These are phyloP conservation scores for Bufotes viridis DNA, from an alignment of 2,797 vertebrate species.

Conservation along the genomic window DNA sequence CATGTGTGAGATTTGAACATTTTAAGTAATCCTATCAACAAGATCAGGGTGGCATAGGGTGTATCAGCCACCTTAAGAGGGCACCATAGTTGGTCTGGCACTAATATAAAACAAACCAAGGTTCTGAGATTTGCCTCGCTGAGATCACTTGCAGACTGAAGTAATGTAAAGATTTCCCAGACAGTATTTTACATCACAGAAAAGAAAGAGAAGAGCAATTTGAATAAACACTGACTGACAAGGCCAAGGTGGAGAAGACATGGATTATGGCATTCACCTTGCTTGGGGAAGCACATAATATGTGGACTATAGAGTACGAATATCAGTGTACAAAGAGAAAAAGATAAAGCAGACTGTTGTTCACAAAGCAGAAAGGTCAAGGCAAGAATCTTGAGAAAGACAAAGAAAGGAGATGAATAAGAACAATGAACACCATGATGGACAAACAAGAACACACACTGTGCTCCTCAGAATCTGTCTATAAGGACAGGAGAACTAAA, in stretches of 20 bases:
- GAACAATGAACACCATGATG: slow-evolving; percentile 6
- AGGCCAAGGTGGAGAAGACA: neutral
- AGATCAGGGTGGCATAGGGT: neutral
- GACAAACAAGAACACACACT: neutral
- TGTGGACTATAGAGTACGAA: neutral
- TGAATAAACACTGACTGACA: neutral
- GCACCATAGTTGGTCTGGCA: neutral
- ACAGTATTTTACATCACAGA: neutral
- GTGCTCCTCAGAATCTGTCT: neutral
- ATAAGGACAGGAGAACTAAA: neutral
- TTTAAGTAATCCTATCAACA: neutral
- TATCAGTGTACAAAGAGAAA: neutral
- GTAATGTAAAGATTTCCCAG: neutral
- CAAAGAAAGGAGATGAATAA: neutral
- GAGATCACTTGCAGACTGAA: neutral
- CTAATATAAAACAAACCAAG: neutral
- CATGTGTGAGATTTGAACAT: too few species aligned
- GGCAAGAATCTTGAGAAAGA: neutral
- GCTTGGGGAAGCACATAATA: neutral
- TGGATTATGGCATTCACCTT: neutral
- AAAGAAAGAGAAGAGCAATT: neutral
- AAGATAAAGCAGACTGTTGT: neutral
- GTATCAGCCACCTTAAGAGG: neutral
- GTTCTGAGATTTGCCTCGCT: neutral
- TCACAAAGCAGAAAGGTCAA: slow-evolving; percentile 8